Base-by-base conservation (phyloP, 2,888 invertebrate genomes). In the Netelia fuscicornis region DNA sequence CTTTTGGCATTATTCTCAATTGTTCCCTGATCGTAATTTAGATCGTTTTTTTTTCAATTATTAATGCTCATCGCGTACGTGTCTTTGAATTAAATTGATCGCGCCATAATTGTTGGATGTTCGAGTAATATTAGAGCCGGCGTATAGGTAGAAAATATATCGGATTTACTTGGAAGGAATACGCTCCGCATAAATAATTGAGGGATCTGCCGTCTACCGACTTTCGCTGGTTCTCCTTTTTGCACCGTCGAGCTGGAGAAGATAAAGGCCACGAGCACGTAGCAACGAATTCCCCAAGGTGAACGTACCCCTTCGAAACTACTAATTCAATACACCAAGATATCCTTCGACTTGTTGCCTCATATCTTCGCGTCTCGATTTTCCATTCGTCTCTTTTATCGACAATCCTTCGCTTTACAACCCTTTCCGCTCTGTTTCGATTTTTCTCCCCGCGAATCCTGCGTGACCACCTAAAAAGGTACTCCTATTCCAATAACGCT, bases 271-370 rank as follows among this genome's bases (percentile, higher is more conserved):
- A 64, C 52, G 56, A 42, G 48, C 82, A 72, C 83, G 83, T 75
- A 75, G 70, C 79, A 68, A 76, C 78, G 67, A 71, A 87, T 80
- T 80, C 84, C 83, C 85, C 54, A 77, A 83, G 85, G 86, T 70
- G 70, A 76, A 58, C 77, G 80, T 82, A 86, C 78, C 81, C 76
- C 76, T 77, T 76, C 60, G 65, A 84, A 86, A 85, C 79, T 87
- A 86, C 87, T 87, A 87, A 87, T 87, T 87, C 84, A 87, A 86
- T 87, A 75, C 84, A 9, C 81, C 78, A 72, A 81, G 81, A 85
- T 83, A 74, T 84, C 77, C 78, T 80, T 85, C 81, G 81, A 83
- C 58, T 71, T 65, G 52, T 75, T 58, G 67, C 62, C 75, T 75
- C 83, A 80, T 80, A 67, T 78, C 68, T 48, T 75, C 75, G 62